Evolutionary conservation across 1,140 invertebrate genomes (phyloP), one percentile per base, ranked within the genome.

Genomic region (Drosophila nebulosa): DNA sequence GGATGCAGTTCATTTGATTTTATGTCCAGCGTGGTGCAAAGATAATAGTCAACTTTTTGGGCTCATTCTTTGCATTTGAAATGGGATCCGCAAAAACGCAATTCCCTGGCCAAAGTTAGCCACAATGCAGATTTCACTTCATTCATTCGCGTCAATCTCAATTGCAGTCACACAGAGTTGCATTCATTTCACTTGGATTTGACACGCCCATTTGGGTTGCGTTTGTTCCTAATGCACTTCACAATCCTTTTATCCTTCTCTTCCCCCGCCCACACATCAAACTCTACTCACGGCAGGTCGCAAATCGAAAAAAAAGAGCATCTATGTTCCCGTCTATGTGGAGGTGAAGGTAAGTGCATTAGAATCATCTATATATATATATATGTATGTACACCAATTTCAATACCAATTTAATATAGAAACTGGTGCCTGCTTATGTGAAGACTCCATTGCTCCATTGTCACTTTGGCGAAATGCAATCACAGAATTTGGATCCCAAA

Each of bases 371-470:
- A 16, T 59, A 18, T 26, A 24, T n/a, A n/a, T n/a, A n/a, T n/a
- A n/a, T n/a, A n/a, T n/a, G n/a, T n/a, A n/a, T n/a, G n/a, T n/a
- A n/a, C n/a, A 55, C 14, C 5, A 30, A 14, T 39, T n/a, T n/a
- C n/a, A 14, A 4, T 39, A 6, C 14, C 36, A 39, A 14, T 39
- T 6, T 24, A 55, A 30, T 64, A 21, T 36, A 91, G 91, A 91
- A 91, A 91, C 78, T 90, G 1, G 83, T 91, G 5, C 91, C 89
- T 12, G 78, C 77, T 4, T 91, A 78, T 60, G 83, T 95, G 1
- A 92, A 94, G 64, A 94, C 95, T 2, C 95, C 95, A 12, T 92
- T 93, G 12, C 79, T 96, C 3, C 93, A 95, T 36, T 94, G 94
- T 0, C 88, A 93, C 21, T 96, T 95, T 69, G 95, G 95, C 0